Percentiles rank a stretch among this genome's conserved stretches.
Evolutionary conservation across 2,888 invertebrate species (phyloP).

Genomic region (Fragum fragum): DNA sequence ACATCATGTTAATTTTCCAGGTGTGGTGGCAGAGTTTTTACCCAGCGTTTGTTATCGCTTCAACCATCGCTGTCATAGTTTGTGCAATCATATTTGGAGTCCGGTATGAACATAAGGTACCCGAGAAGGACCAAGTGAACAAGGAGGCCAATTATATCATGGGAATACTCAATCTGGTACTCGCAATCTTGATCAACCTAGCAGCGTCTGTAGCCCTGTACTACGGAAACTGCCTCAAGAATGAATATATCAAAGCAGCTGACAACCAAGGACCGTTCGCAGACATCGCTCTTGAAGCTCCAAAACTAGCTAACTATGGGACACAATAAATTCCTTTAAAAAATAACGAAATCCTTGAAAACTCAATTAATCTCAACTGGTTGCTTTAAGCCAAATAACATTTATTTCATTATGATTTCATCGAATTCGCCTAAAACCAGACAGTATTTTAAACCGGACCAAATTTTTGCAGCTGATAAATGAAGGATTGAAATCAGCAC

Average conservation of each 20-base stretch:
- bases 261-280: not conserved
- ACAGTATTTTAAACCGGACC: too few relatives aligned
- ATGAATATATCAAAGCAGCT: not conserved
- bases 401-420: too few relatives aligned
- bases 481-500: too few relatives aligned
- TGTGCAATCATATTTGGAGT: not conserved
- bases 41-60: not conserved
- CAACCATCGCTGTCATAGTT: slow-evolving; percentile 10
- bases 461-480: too few relatives aligned
- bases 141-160: not conserved
- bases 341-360: too few relatives aligned
- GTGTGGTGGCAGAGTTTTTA: not conserved
- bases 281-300: not conserved
- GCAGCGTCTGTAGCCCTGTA: not conserved
- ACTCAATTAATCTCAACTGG: too few relatives aligned
- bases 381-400: too few relatives aligned
- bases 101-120: not conserved
- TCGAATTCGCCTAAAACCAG: too few relatives aligned
- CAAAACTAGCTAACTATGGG: not conserved
- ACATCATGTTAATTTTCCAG: too few relatives aligned
- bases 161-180: not conserved
- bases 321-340: not conserved
- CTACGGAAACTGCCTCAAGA: not conserved
- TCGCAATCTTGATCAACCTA: not conserved
- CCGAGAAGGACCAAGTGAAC: not conserved